phyloP scores from a whole-genome alignment of 2,888 invertebrate genomes.

The Cephus rjabovi region DNA sequence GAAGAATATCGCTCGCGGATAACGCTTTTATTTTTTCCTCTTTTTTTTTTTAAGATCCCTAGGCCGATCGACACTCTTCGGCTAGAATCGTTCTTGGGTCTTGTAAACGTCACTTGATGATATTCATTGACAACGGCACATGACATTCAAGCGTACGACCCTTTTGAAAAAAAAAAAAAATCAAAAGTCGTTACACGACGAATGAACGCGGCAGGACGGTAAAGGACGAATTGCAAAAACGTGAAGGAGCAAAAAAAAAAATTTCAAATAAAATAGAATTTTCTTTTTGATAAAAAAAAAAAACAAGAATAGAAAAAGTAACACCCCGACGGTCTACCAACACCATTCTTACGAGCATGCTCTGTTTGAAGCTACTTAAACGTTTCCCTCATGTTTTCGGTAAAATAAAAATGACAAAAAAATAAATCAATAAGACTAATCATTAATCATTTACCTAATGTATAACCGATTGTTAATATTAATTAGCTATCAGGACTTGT shows the following conservation, averaged over 20 bases:
- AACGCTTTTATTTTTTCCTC: not conserved
- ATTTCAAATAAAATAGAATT: not conserved
- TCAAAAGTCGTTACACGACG: not conserved
- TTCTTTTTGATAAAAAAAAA: not conserved
- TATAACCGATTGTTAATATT: conserved; percentile 19
- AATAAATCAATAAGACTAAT: conserved; percentile 7
- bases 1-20: not conserved
- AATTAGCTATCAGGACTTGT: conserved; percentile 17
- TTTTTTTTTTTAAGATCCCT: not conserved
- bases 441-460: conserved; percentile 12
- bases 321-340: not conserved
- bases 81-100: not conserved
- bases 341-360: conserved; percentile 5
- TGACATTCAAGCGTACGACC: not conserved
- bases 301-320: not conserved
- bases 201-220: not conserved
- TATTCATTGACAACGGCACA: not conserved
- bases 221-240: not conserved
- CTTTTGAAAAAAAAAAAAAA: no score
- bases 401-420: not conserved
- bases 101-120: not conserved
- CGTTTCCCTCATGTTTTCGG: conserved; percentile 7
- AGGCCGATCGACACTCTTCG: not conserved
- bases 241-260: not conserved
- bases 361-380: not conserved